phyloP scores from a whole-genome alignment of 2,797 vertebrate genomes.

The Buphagus erythrorhynchus region DNA sequence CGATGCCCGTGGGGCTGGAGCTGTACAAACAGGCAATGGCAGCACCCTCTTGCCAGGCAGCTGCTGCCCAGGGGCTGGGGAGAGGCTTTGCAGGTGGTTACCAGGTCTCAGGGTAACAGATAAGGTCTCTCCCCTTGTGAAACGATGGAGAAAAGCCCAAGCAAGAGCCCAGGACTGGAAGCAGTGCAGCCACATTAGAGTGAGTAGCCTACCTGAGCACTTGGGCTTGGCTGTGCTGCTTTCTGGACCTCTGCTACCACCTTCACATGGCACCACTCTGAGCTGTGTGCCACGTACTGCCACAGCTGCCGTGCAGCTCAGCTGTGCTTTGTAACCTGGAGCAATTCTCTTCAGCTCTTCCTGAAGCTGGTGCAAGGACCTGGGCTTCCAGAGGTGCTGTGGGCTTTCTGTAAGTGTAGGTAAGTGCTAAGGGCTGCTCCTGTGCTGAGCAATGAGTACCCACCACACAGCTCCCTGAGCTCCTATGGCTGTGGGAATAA shows the following conservation, averaged over 20 bases:
- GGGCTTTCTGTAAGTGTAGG: background rate
- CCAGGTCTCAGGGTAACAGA: background rate
- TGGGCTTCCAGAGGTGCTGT: background rate
- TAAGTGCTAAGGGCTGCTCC: background rate
- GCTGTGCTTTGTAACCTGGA: background rate
- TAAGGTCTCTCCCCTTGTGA: background rate
- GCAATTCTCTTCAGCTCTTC: background rate
- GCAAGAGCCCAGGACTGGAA: background rate
- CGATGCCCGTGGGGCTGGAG: rapidly evolving
- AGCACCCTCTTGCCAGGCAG: background rate
- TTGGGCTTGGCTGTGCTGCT: background rate
- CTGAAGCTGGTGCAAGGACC: background rate
- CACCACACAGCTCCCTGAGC: background rate
- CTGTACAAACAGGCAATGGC: rapidly evolving
- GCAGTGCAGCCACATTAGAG: background rate
- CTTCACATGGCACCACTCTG: rapidly evolving
- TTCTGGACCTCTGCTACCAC: background rate
- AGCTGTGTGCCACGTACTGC: rapidly evolving
- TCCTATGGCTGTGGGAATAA: background rate
- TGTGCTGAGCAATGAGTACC: background rate
- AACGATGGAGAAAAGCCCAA: background rate
- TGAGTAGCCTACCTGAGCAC: background rate
- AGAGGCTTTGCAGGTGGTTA: background rate
- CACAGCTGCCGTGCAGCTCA: background rate
- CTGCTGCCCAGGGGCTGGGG: background rate